These are phyloP conservation scores for Petaurus breviceps DNA, from an alignment of 2,113 vertebrate species.

Conservation along the genomic window DNA sequence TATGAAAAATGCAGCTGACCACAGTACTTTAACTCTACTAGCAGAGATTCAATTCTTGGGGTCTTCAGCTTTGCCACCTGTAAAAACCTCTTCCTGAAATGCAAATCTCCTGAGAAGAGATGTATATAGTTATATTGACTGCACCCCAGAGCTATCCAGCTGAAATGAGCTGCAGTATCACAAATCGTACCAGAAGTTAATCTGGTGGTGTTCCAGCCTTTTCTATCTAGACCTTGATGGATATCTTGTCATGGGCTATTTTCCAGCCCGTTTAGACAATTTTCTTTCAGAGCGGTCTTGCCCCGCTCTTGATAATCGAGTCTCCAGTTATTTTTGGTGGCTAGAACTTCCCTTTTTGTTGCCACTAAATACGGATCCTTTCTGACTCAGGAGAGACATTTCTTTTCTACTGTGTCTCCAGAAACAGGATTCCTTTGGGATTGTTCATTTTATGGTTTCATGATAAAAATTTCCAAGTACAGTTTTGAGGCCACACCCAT, in stretches of 20 bases:
- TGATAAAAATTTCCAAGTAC: neutral
- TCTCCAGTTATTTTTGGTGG: neutral
- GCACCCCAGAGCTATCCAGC: neutral
- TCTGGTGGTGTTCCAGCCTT: neutral
- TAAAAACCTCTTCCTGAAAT: neutral
- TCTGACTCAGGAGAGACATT: neutral
- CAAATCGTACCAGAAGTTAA: neutral
- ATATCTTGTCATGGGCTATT: neutral
- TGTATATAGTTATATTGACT: neutral
- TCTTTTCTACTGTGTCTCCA: neutral
- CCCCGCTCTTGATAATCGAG: neutral
- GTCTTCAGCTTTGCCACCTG: neutral
- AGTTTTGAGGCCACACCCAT: neutral
- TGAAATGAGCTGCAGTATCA: neutral
- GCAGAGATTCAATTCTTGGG: neutral
- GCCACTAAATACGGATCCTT: neutral
- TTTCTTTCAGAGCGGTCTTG: neutral
- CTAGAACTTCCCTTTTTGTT: neutral
- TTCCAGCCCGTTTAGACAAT: neutral
- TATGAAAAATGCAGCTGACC: neutral
- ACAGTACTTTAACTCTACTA: neutral
- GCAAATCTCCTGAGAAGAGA: neutral
- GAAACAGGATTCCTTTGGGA: neutral
- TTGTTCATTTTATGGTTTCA: neutral
- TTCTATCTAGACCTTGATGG: neutral